Evolutionary conservation across 2,888 invertebrate species (phyloP), one percentile per base, ranked within the genome.

Genomic region (Horisme vitalbata): DNA sequence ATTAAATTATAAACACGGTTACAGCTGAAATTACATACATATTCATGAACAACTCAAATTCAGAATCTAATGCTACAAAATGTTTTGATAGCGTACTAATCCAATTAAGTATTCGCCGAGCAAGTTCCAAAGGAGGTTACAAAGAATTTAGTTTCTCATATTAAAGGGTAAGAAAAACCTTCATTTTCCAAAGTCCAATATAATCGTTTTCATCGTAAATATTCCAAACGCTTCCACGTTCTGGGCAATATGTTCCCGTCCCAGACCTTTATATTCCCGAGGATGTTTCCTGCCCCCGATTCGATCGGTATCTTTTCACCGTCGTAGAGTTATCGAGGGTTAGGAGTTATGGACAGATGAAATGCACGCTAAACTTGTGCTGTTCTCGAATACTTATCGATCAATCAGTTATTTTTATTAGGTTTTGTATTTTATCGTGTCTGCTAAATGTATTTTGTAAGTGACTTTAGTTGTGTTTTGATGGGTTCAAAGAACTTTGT

Each of bases 1-100:
- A 71, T 71, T 72, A 59, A 69, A 72, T 74, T 75, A 74, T 67
- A 66, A 71, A 67, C 67, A 67, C 55, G 54, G 61, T 60, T 50
- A 59, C 47, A 64, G 57, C 55, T 63, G 45, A 60, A 71, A 69
- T 68, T 59, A 68, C 70, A 72, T 75, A 67, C 68, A 77, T 74
- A 78, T 79, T 78, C 71, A 78, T 73, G 51, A 52, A 34, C 52
- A 59, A 50, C 27, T 18, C 55, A 39, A 52, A 59, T 58, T 59
- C 53, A 39, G 35, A 28, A 41, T 35, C 44, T 55, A 59, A 52
- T 41, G 41, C 28, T 27, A 30, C 30, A 55, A 57, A 48, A 54
- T 41, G 39, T 39, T 55, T 46, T 23, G 51, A 52, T 59, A 50
- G 51, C 43, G 52, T 59, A 43, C 45, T 34, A 41, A 46, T 49